Evolutionary conservation across 2,113 vertebrate genomes (phyloP).

Genomic region (Pycnonotus jocosus): DNA sequence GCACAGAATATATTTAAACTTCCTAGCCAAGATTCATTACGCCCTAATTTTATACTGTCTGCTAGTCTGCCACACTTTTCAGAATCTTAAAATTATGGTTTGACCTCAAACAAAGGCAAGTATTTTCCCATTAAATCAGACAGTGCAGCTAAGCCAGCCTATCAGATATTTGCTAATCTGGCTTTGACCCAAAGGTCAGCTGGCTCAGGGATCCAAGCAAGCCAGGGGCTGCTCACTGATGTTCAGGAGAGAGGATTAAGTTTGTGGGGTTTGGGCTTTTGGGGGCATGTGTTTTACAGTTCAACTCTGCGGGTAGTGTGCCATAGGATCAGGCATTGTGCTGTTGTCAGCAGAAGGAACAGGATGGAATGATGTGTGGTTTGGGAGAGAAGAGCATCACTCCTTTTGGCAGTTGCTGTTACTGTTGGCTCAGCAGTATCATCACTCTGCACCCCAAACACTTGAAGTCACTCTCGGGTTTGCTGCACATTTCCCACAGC

Average conservation of each 20-base stretch:
- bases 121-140: conserved; percentile 41
- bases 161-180: conserved; percentile 1
- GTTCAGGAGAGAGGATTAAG: background rate
- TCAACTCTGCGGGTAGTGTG: background rate
- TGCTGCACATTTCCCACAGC: background rate
- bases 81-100: background rate
- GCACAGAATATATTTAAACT: conserved; percentile 1
- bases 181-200: background rate
- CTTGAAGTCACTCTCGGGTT: background rate
- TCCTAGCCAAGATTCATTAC: background rate
- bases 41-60: background rate
- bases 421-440: background rate
- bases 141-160: background rate
- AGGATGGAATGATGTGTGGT: background rate
- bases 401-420: background rate
- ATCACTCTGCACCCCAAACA: background rate
- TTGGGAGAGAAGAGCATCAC: background rate
- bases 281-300: background rate
- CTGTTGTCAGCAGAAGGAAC: background rate
- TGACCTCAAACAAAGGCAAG: background rate
- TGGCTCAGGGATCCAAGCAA: background rate
- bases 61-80: background rate
- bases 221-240: background rate
- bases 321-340: background rate
- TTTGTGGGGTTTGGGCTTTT: background rate